Evolutionary conservation across 2,797 vertebrate genomes (phyloP).

Genomic region (Melanotaenia pygmaea): DNA sequence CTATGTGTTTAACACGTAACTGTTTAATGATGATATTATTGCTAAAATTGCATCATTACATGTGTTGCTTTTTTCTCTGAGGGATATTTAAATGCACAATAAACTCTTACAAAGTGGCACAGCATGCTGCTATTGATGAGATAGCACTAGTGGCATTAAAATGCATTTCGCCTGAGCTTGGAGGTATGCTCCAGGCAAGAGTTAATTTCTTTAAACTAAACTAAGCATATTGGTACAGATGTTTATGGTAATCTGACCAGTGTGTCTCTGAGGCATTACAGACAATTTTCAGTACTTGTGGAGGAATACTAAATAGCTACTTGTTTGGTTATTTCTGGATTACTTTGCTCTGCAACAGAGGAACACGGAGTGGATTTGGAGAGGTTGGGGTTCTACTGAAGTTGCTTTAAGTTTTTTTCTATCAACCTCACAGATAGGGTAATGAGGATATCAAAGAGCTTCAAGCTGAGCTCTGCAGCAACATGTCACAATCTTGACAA

Average conservation of each 20-base stretch:
- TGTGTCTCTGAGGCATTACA: constrained; percentile 71
- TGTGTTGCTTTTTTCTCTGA: constrained; percentile 69
- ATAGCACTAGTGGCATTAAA: constrained; percentile 60
- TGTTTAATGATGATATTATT: constrained; percentile 72
- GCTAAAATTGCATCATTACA: constrained; percentile 70
- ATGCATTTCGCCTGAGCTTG: constrained; percentile 74
- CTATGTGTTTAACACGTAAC: constrained; percentile 67
- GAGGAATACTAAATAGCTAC: constrained; percentile 69
- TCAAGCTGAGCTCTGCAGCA: constrained; percentile 53
- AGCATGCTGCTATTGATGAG: constrained; percentile 52
- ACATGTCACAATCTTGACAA: constrained; percentile 65
- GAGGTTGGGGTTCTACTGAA: constrained; percentile 42
- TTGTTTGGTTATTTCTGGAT: constrained; percentile 73
- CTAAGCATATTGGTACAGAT: constrained; percentile 81
- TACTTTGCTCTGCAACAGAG: constrained; percentile 59
- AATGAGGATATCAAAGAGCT: constrained; percentile 66
- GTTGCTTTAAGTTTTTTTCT: constrained; percentile 55
- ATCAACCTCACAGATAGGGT: constrained; percentile 52
- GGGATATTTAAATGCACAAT: constrained; percentile 75
- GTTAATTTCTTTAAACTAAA: constrained; percentile 86
- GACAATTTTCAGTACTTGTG: constrained; percentile 61
- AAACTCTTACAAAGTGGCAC: constrained; percentile 63
- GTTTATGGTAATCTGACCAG: constrained; percentile 82
- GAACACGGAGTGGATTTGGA: constrained; percentile 46
- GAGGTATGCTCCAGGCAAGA: constrained; percentile 81